Evolutionary conservation across 2,113 vertebrate genomes (phyloP).

Genomic region (Pithys albifrons): DNA sequence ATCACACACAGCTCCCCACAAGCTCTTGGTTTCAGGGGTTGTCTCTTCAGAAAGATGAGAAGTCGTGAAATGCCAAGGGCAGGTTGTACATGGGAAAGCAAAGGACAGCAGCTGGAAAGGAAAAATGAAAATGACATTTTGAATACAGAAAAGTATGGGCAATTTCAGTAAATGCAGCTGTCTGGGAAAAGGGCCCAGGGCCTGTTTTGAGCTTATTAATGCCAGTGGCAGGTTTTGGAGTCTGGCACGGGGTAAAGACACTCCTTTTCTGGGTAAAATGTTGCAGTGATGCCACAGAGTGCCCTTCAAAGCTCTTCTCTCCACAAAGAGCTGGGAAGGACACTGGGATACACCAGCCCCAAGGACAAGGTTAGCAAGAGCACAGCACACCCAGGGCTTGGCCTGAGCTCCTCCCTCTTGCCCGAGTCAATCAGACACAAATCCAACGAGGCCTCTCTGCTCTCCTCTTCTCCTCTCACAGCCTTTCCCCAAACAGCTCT

Average conservation of each 20-base stretch:
- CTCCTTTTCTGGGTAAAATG: neutral
- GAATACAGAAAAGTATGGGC: neutral
- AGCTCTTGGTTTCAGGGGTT: neutral
- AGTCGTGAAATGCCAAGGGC: neutral
- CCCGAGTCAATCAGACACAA: neutral
- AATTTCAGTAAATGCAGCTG: neutral
- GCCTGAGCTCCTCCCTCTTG: neutral
- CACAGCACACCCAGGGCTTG: rapidly evolving
- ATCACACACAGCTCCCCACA: neutral
- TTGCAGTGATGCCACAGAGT: neutral
- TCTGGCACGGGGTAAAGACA: neutral
- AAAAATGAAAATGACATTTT: neutral
- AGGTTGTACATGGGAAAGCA: neutral
- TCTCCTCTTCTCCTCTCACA: neutral
- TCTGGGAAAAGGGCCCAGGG: neutral
- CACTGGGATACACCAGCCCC: neutral
- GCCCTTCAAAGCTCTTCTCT: neutral
- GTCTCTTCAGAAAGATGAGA: neutral
- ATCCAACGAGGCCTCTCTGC: neutral
- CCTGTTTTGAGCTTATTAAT: neutral
- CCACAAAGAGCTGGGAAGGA: neutral
- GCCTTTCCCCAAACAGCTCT: neutral
- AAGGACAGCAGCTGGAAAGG: neutral
- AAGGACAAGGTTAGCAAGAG: neutral
- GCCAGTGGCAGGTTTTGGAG: neutral